Conservation (phyloP, 2,797 vertebrate genomes). For the Sternotherus odoratus region DNA sequence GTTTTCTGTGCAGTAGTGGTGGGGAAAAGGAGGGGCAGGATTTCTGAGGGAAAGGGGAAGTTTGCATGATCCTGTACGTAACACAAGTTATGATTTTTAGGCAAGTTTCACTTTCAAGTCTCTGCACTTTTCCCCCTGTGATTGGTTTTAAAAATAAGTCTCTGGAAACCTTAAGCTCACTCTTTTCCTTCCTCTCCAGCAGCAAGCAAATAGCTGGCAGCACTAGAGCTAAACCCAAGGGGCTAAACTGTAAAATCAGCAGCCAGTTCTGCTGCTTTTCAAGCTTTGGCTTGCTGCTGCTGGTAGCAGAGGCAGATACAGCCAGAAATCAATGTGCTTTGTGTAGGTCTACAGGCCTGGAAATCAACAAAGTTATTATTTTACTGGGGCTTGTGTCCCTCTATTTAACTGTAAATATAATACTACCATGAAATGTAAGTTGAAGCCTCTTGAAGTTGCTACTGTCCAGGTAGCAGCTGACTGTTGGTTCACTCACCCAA, state of each 20-base stretch:
- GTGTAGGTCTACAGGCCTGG: not conserved
- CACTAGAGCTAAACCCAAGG: not conserved
- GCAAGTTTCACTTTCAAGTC: not conserved
- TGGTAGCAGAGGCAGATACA: not conserved
- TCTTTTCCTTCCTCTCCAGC: not conserved
- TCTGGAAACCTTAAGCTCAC: not conserved
- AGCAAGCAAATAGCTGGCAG: rapidly evolving
- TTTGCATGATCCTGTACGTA: not conserved
- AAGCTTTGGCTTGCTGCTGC: not conserved
- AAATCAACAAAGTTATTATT: not conserved
- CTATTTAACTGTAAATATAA: not conserved
- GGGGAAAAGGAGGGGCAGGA: not conserved
- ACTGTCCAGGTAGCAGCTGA: not conserved
- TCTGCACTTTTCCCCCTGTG: not conserved
- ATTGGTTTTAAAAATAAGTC: not conserved
- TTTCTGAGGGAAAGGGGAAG: not conserved
- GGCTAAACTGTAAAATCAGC: not conserved
- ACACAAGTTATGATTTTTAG: not conserved
- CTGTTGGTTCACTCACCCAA: rapidly evolving
- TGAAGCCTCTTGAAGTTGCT: not conserved
- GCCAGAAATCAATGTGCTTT: not conserved
- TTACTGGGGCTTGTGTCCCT: not conserved
- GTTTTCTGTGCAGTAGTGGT: not conserved
- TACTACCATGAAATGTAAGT: not conserved
- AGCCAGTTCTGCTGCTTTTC: not conserved